Percentiles rank a stretch among this genome's conserved stretches.
These are phyloP conservation scores for Galerucella nymphaeae DNA, from an alignment of 2,888 invertebrate genomes.

Conservation along the genomic window DNA sequence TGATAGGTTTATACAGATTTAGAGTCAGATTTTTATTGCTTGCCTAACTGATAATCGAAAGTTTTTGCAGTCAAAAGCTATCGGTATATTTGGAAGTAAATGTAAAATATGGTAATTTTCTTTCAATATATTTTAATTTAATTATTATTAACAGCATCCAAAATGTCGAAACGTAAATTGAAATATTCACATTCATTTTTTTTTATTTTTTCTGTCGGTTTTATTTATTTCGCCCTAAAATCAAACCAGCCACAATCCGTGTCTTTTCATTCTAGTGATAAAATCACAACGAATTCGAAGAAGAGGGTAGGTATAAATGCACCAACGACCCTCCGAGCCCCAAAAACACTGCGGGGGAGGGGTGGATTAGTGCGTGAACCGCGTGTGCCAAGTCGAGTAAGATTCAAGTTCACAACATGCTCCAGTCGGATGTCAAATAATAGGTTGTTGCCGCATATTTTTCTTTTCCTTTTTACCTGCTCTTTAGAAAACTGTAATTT, in stretches of 20 bases:
- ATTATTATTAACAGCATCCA: too few relatives aligned
- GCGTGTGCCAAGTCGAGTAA: constrained; percentile 51
- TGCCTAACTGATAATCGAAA: too few relatives aligned
- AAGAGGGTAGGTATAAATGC: constrained; percentile 34
- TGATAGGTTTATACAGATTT: too few relatives aligned
- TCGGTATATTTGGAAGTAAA: too few relatives aligned
- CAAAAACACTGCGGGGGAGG: constrained; percentile 54
- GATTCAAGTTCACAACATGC: constrained; percentile 44
- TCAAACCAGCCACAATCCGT: neutral
- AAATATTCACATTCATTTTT: too few relatives aligned
- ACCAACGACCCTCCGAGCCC: constrained; percentile 24
- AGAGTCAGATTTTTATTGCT: too few relatives aligned
- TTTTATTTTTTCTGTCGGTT: constrained; percentile 1
- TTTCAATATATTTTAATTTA: too few relatives aligned
- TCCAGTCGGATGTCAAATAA: constrained; percentile 44
- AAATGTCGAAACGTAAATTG: too few relatives aligned
- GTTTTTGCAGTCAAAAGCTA: too few relatives aligned
- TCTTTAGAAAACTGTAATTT: constrained; percentile 33
- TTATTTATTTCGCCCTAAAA: neutral
- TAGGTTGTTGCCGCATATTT: constrained; percentile 35
- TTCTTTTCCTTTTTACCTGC: constrained; percentile 44
- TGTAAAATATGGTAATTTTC: too few relatives aligned
- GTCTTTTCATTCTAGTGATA: constrained; percentile 51
- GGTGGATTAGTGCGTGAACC: constrained; percentile 56
- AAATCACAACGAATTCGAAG: constrained; percentile 58